Percentiles rank a stretch among this genome's conserved stretches.
Evolutionary conservation across 2,797 vertebrate species (phyloP).

Genomic region (Gallinago nigripennis): DNA sequence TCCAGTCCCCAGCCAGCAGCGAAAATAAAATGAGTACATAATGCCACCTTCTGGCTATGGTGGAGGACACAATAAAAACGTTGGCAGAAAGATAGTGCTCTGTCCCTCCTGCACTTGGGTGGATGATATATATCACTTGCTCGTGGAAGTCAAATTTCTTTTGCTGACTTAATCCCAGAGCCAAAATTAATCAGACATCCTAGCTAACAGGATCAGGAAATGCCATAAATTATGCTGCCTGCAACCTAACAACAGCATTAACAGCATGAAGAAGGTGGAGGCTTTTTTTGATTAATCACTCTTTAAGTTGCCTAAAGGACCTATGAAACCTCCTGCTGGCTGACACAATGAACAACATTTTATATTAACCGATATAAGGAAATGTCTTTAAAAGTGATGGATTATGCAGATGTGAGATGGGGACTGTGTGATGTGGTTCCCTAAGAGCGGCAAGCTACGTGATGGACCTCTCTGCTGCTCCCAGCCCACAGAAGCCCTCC

Average conservation of each 20-base stretch:
- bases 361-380: conserved; percentile 60
- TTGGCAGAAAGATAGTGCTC: not conserved
- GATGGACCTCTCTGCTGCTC: rapidly evolving
- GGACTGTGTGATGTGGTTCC: conserved; percentile 15
- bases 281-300: conserved; percentile 71
- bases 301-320: conserved; percentile 74
- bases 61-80: not conserved
- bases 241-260: conserved; percentile 67
- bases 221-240: conserved; percentile 68
- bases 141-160: conserved; percentile 73
- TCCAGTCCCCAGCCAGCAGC: not conserved
- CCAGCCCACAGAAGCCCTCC: not conserved
- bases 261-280: conserved; percentile 58
- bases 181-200: conserved; percentile 74
- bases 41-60: conserved; percentile 68
- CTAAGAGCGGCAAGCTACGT: not conserved
- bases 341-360: conserved; percentile 68
- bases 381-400: conserved; percentile 60
- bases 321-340: conserved; percentile 69
- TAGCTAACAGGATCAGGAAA: conserved; percentile 69
- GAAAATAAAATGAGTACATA: conserved; percentile 49
- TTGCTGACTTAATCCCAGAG: conserved; percentile 75
- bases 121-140: conserved; percentile 66
- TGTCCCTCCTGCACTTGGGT: not conserved
- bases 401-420: conserved; percentile 25